These are phyloP conservation scores for Dicerorhinus sumatrensis DNA, from an alignment of 2,113 vertebrate species.

Conservation along the genomic window DNA sequence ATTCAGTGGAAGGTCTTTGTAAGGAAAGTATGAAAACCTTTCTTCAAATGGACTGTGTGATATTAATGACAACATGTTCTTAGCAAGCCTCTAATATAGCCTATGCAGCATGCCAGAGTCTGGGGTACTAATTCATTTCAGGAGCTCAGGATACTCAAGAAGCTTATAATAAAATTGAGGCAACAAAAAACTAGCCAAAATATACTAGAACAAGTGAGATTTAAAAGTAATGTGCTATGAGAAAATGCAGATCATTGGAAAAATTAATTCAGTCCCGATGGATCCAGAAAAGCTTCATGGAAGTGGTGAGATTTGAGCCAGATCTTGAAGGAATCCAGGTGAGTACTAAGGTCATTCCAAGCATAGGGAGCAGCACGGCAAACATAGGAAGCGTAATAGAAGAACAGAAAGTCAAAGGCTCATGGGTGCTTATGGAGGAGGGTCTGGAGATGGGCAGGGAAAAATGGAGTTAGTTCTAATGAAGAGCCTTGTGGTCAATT, in stretches of 20 bases:
- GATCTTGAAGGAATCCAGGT: neutral
- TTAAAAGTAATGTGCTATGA: neutral
- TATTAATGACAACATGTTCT: neutral
- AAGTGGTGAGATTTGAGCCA: neutral
- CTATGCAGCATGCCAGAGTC: neutral
- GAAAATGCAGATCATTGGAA: neutral
- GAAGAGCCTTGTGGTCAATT: neutral
- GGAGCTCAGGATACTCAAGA: neutral
- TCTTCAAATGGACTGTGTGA: neutral
- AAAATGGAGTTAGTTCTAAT: neutral
- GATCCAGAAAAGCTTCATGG: neutral
- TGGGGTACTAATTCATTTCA: neutral
- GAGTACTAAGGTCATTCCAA: neutral
- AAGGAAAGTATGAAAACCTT: neutral
- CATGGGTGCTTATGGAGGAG: neutral
- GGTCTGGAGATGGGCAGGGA: neutral
- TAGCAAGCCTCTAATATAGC: neutral
- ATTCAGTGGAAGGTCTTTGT: neutral
- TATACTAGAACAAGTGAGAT: neutral
- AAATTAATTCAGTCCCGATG: neutral
- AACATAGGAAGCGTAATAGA: neutral
- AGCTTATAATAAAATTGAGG: neutral
- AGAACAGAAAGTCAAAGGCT: neutral
- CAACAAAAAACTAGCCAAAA: neutral
- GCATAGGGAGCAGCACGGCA: neutral